These are phyloP conservation scores for Zeuzera pyrina DNA, from an alignment of 2,888 invertebrate genomes.

Conservation along the genomic window DNA sequence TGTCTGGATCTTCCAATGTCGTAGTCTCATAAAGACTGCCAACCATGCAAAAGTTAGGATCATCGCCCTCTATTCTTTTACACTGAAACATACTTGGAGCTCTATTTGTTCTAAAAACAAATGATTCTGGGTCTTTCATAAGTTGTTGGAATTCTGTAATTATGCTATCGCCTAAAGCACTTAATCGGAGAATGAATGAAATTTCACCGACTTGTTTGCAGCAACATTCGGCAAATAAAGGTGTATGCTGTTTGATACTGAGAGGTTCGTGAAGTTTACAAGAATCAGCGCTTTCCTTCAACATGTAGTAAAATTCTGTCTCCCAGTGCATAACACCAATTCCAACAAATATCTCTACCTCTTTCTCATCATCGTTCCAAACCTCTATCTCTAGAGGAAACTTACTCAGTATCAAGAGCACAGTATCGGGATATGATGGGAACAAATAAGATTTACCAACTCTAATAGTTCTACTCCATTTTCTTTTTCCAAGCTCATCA, in stretches of 20 bases:
- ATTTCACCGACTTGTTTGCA: constrained; percentile 54
- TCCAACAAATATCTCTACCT: constrained; percentile 54
- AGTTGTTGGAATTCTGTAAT: constrained; percentile 59
- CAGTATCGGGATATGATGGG: constrained; percentile 54
- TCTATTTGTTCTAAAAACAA: constrained; percentile 58
- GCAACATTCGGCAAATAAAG: constrained; percentile 42
- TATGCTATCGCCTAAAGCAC: constrained; percentile 62
- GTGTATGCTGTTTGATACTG: constrained; percentile 39
- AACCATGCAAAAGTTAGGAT: constrained; percentile 58
- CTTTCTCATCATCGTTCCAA: constrained; percentile 54
- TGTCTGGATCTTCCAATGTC: constrained; percentile 55
- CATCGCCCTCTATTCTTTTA: constrained; percentile 48
- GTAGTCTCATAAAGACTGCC: constrained; percentile 57
- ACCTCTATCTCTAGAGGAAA: constrained; percentile 67
- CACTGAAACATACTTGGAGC: constrained; percentile 60
- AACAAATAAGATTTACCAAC: constrained; percentile 71
- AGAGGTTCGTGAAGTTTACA: constrained; percentile 41
- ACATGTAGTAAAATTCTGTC: constrained; percentile 57
- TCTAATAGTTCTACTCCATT: constrained; percentile 53
- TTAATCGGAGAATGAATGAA: constrained; percentile 57
- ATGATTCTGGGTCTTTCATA: constrained; percentile 46
- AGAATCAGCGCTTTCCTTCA: constrained; percentile 49
- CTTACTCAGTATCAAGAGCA: constrained; percentile 51
- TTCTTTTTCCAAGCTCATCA: constrained; percentile 39
- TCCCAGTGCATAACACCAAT: constrained; percentile 57